Evolutionary conservation across 2,888 invertebrate species (phyloP).

Genomic region (Boloria selene): DNA sequence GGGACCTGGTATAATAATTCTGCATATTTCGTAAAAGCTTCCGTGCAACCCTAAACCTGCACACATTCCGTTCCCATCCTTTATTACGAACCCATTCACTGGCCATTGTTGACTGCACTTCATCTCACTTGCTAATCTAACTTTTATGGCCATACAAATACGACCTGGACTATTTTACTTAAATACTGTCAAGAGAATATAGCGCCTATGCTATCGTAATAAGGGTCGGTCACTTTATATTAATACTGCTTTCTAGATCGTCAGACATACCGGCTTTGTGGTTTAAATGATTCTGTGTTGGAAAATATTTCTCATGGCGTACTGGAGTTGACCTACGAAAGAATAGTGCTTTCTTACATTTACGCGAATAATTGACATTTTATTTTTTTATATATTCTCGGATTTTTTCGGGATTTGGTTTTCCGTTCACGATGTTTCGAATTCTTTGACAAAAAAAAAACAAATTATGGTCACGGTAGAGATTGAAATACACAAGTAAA

Average conservation of each 20-base stretch:
- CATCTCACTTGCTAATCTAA: constrained; percentile 14
- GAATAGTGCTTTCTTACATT: neutral
- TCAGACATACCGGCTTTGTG: constrained; percentile 20
- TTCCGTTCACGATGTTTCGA: too few relatives aligned
- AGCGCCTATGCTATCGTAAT: neutral
- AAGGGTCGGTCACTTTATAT: constrained; percentile 3
- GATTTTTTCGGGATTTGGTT: too few relatives aligned
- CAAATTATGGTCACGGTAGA: too few relatives aligned
- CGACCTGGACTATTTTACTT: constrained; percentile 12
- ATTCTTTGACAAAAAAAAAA: too few relatives aligned
- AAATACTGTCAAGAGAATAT: constrained; percentile 2
- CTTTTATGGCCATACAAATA: constrained; percentile 16
- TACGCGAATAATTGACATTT: too few relatives aligned
- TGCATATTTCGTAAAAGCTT: neutral
- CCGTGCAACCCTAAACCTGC: constrained; percentile 19
- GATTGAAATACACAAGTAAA: too few relatives aligned
- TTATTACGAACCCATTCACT: constrained; percentile 17
- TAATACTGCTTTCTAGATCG: constrained; percentile 18
- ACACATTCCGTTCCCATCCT: constrained; percentile 24
- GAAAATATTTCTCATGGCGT: constrained; percentile 22
- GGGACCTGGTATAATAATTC: neutral
- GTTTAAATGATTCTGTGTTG: constrained; percentile 15
- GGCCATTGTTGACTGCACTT: constrained; percentile 17
- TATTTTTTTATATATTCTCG: too few relatives aligned
- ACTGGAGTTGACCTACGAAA: constrained; percentile 19